Evolutionary conservation across 2,797 vertebrate genomes (phyloP).

Genomic region (Centropyge bicolor): DNA sequence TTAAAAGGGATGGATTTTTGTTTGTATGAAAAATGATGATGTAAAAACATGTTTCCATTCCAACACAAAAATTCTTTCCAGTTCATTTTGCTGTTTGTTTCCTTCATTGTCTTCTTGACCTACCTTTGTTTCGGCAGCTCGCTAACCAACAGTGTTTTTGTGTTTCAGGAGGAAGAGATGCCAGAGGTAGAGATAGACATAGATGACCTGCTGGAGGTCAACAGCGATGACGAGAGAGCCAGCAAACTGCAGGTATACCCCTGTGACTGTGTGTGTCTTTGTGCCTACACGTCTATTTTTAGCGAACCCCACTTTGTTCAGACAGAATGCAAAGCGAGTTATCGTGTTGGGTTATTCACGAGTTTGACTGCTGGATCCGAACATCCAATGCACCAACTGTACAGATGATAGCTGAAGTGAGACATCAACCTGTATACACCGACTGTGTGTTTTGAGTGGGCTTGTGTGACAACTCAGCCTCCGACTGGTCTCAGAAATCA

Average conservation of each 20-base stretch:
- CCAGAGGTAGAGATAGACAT: constrained; percentile 98
- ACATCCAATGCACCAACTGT: not conserved
- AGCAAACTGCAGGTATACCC: constrained; percentile 91
- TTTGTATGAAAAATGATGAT: not conserved
- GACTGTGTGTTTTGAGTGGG: not conserved
- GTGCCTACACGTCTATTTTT: constrained; percentile 9
- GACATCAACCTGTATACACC: not conserved
- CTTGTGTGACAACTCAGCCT: not conserved
- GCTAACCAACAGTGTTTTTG: constrained; percentile 45
- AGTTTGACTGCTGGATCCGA: not conserved
- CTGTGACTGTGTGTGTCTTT: constrained; percentile 13
- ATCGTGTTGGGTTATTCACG: not conserved
- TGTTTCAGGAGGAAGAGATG: constrained; percentile 96
- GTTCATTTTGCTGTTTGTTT: constrained; percentile 4
- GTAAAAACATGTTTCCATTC: not conserved
- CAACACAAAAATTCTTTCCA: constrained; percentile 10
- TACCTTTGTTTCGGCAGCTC: constrained; percentile 1
- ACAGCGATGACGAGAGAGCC: constrained; percentile 94
- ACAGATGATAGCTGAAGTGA: not conserved
- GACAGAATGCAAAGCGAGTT: not conserved
- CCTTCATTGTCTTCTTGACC: too few relatives aligned
- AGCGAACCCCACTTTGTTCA: not conserved
- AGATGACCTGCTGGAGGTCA: constrained; percentile 95
- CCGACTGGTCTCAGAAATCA: not conserved
- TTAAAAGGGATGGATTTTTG: not conserved